These are phyloP conservation scores for Trichosurus vulpecula DNA, from an alignment of 2,797 vertebrate genomes.

Conservation along the genomic window DNA sequence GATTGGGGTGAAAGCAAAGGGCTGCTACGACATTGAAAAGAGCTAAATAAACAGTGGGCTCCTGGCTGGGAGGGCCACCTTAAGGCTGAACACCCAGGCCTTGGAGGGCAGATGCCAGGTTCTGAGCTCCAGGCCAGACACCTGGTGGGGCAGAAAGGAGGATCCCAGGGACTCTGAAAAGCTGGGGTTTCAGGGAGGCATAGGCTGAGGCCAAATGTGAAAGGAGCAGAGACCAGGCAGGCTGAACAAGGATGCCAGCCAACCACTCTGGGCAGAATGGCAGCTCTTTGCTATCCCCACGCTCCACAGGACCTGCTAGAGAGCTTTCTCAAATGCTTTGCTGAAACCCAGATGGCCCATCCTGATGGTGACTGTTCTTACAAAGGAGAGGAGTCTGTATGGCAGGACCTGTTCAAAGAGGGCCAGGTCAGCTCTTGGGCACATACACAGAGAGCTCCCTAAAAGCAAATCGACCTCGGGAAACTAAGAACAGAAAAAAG, in stretches of 20 bases:
- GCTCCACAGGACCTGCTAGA: background rate
- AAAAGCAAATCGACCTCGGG: background rate
- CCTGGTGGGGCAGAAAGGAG: background rate
- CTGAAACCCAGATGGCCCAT: background rate
- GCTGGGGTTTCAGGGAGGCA: background rate
- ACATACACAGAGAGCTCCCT: background rate
- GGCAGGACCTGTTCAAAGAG: background rate
- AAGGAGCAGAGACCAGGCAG: no score
- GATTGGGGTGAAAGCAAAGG: background rate
- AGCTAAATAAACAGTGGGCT: background rate
- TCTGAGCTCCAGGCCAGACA: background rate
- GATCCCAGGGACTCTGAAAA: background rate
- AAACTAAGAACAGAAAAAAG: background rate
- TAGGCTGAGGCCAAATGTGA: no score
- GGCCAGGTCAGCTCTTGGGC: background rate
- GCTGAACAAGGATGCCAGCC: background rate
- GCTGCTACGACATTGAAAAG: background rate
- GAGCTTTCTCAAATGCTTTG: background rate
- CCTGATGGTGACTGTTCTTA: background rate
- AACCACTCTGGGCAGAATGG: background rate
- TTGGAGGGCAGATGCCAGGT: background rate
- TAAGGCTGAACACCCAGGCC: background rate
- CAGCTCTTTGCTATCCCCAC: background rate
- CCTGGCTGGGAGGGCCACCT: background rate
- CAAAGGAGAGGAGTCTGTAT: background rate